Conservation (phyloP, 2,888 invertebrate species). For the Sarcophaga rosellei region DNA sequence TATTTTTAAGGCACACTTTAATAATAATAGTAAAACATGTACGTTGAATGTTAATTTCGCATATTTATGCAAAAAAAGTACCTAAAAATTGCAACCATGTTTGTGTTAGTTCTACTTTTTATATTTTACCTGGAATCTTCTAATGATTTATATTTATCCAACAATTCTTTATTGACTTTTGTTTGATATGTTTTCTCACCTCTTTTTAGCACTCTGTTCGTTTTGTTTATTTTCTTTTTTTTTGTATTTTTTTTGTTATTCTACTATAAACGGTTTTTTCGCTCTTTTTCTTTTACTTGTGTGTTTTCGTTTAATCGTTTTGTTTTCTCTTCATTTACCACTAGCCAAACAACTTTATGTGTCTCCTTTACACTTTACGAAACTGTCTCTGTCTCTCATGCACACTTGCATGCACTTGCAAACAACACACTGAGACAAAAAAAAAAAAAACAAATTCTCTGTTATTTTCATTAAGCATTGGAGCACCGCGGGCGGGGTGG, state of each 20-base stretch:
- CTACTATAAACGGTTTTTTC: conserved; percentile 47
- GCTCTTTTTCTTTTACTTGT: conserved; percentile 37
- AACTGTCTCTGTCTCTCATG: conserved; percentile 29
- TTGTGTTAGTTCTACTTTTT: conserved; percentile 13
- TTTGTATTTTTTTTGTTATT: conserved; percentile 33
- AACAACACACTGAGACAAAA: conserved; percentile 44
- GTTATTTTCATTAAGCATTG: conserved; percentile 54
- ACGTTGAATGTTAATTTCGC: too few species aligned
- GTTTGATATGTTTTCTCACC: conserved; percentile 51
- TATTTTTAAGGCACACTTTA: not conserved
- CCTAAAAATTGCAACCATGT: conserved; percentile 42
- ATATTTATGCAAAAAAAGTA: not conserved
- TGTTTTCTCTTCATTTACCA: conserved; percentile 59
- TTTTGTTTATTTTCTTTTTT: conserved; percentile 33
- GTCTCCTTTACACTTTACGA: conserved; percentile 52
- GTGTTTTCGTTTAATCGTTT: conserved; percentile 41
- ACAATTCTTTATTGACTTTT: conserved; percentile 32
- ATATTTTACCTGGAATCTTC: conserved; percentile 52
- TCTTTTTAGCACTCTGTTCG: conserved; percentile 19
- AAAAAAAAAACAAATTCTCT: conserved; percentile 57
- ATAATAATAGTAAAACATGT: too few species aligned
- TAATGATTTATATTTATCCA: conserved; percentile 59
- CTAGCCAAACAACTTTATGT: conserved; percentile 64
- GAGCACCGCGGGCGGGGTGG: conserved; percentile 62
- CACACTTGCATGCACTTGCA: conserved; percentile 54